Conservation (phyloP, 1,140 invertebrate species). For the Nautilus pompilius region DNA sequence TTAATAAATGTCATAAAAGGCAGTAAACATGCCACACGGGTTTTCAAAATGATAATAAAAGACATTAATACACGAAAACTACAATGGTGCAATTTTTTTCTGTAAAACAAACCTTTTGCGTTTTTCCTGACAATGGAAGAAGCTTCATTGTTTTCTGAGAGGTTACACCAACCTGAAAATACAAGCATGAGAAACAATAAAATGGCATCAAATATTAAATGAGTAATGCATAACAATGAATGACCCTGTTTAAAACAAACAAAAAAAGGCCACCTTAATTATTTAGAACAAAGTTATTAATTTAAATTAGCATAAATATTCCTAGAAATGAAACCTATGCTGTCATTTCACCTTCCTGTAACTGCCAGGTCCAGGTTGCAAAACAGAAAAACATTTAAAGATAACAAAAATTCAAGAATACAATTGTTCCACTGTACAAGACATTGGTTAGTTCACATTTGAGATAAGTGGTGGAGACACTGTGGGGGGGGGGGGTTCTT, state of each 20-base stretch:
- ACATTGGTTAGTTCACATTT: too few relatives aligned
- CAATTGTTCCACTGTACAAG: too few relatives aligned
- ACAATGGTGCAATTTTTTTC: neutral
- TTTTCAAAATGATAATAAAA: neutral
- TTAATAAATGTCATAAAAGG: neutral
- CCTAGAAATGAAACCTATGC: neutral
- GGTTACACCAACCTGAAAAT: slow-evolving; percentile 44
- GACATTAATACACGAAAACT: neutral
- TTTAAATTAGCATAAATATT: neutral
- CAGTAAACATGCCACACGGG: neutral
- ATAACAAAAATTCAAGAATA: too few relatives aligned
- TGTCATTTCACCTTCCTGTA: neutral
- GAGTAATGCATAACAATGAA: neutral
- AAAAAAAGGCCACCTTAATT: too few relatives aligned
- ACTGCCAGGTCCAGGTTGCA: neutral
- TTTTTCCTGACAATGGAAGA: slow-evolving; percentile 41
- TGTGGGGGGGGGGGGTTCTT: too few relatives aligned
- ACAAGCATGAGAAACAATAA: slow-evolving; percentile 7
- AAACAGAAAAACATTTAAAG: too few relatives aligned
- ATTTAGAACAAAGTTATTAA: neutral
- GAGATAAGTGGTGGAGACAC: too few relatives aligned
- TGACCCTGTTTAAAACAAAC: neutral
- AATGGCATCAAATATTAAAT: neutral
- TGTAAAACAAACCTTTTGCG: slow-evolving; percentile 40
- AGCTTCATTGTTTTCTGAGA: slow-evolving; percentile 44